Percentiles rank a stretch among this genome's conserved stretches.
These are phyloP conservation scores for Periplaneta americana DNA, from an alignment of 1,140 invertebrate species.

Conservation along the genomic window DNA sequence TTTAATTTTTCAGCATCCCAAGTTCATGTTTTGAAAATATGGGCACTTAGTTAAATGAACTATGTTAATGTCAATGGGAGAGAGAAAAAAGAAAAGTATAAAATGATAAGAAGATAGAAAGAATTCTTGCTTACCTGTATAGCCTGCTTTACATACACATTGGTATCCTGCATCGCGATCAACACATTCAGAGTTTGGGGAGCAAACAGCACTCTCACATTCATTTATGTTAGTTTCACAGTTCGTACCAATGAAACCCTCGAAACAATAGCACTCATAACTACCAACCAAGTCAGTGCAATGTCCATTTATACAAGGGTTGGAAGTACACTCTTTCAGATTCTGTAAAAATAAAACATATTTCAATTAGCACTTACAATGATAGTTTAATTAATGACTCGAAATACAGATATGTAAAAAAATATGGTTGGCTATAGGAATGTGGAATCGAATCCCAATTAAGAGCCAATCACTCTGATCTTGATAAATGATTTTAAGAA, in stretches of 20 bases:
- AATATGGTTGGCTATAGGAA: no score
- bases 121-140: background rate
- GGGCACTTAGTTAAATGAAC: no score
- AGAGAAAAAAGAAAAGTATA: no score
- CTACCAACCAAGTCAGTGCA: slow-evolving; percentile 53
- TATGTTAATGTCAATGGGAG: background rate
- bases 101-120: background rate
- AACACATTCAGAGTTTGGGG: slow-evolving; percentile 46
- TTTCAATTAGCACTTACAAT: background rate
- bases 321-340: slow-evolving; percentile 57
- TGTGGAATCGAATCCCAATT: no score
- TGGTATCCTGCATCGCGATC: slow-evolving; percentile 41
- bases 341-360: slow-evolving; percentile 28
- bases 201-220: slow-evolving; percentile 46
- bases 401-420: no score
- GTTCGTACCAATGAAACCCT: slow-evolving; percentile 50
- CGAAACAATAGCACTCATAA: slow-evolving; percentile 46
- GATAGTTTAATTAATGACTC: no score
- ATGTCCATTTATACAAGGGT: slow-evolving; percentile 59
- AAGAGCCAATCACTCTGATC: no score
- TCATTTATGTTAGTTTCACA: slow-evolving; percentile 46
- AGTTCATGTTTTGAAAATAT: no score
- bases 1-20: no score
- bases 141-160: slow-evolving; percentile 58
- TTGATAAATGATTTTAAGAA: no score